These are phyloP conservation scores for Idris sp. DNA, from an alignment of 1,140 invertebrate genomes.

Conservation along the genomic window DNA sequence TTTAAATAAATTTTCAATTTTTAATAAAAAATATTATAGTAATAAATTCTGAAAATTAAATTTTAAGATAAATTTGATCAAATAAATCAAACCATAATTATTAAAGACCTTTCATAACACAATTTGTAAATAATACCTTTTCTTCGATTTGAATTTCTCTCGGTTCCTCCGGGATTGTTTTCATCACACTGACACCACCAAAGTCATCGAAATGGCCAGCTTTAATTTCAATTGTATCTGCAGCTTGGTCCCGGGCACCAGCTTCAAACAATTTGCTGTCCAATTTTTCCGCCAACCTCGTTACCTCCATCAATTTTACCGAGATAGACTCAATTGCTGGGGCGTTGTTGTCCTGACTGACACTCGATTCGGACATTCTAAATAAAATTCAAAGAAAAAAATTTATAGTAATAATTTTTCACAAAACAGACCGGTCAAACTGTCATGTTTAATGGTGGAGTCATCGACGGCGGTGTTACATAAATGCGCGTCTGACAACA, in stretches of 20 bases:
- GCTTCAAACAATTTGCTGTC: slow-evolving; percentile 80
- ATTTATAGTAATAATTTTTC: no score
- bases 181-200: not conserved
- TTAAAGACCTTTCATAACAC: no score
- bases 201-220: slow-evolving; percentile 22
- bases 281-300: slow-evolving; percentile 82
- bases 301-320: slow-evolving; percentile 82
- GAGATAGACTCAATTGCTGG: slow-evolving; percentile 83
- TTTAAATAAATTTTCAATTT: no score
- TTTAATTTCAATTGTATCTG: slow-evolving; percentile 61
- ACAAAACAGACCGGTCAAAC: slow-evolving; percentile 9
- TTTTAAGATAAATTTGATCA: no score
- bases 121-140: no score
- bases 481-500: slow-evolving; percentile 63
- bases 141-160: slow-evolving; percentile 4
- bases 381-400: slow-evolving; percentile 6
- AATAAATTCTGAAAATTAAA: no score
- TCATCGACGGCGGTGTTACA: slow-evolving; percentile 55
- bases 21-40: no score
- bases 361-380: slow-evolving; percentile 70
- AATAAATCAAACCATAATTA: not conserved
- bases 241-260: slow-evolving; percentile 69
- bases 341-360: slow-evolving; percentile 74
- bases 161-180: not conserved
- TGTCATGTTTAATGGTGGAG: slow-evolving; percentile 31